Evolutionary conservation across 2,888 invertebrate species (phyloP).

Genomic region (Heteropelma amictum): DNA sequence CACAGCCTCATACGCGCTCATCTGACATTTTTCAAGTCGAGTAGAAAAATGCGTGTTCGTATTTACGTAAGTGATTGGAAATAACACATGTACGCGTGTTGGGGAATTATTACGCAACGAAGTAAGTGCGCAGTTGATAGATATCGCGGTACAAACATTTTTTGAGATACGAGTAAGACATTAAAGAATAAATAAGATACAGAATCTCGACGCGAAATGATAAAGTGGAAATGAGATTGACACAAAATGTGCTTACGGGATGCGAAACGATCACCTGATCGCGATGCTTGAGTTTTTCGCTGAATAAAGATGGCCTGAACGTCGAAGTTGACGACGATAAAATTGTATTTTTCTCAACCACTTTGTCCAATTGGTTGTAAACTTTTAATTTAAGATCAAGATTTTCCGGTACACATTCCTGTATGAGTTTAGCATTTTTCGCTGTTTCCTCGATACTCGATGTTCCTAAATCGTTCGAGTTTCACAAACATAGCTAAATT

Average conservation of each 20-base stretch:
- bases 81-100: background rate
- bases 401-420: slow-evolving; percentile 96
- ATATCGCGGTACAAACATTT: slow-evolving; percentile 2
- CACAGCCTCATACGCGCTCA: too few species aligned
- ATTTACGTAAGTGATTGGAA: background rate
- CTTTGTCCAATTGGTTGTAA: slow-evolving; percentile 87
- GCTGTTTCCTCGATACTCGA: slow-evolving; percentile 85
- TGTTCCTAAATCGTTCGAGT: slow-evolving; percentile 79
- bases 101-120: background rate
- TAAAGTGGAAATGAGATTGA: background rate
- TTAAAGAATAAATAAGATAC: background rate
- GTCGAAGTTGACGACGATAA: slow-evolving; percentile 96
- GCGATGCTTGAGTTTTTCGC: slow-evolving; percentile 87
- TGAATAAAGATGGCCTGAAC: slow-evolving; percentile 92
- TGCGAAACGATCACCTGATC: slow-evolving; percentile 90
- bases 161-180: background rate
- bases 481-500: too few species aligned
- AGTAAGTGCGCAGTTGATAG: slow-evolving; percentile 18
- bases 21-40: slow-evolving; percentile 15
- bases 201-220: background rate
- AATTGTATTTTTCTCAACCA: slow-evolving; percentile 87
- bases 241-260: slow-evolving; percentile 81
- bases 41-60: background rate
- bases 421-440: slow-evolving; percentile 88
- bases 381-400: slow-evolving; percentile 90